Percentiles rank a stretch among this genome's conserved stretches.
Evolutionary conservation across 2,113 vertebrate species (phyloP).

Genomic region (Hirundichthys speculiger): DNA sequence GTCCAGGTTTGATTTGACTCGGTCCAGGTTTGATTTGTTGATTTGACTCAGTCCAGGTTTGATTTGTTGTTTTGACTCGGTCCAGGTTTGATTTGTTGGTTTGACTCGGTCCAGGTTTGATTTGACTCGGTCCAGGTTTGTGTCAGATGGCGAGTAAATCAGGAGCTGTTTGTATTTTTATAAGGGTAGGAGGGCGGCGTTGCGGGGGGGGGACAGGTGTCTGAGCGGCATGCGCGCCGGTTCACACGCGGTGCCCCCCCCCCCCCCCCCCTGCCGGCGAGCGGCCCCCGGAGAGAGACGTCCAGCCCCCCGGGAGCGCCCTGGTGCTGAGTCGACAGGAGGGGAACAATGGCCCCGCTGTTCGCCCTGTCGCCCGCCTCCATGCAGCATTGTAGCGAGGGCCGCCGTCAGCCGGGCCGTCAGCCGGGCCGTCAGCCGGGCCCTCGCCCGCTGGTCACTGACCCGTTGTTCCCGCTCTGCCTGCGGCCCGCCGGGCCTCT

Average conservation of each 20-base stretch:
- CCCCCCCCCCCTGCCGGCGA: too few species aligned
- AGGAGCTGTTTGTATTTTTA: background rate
- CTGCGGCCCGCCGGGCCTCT: slow-evolving; percentile 60
- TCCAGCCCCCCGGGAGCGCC: slow-evolving; percentile 50
- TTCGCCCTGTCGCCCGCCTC: slow-evolving; percentile 58
- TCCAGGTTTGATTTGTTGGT: too few species aligned
- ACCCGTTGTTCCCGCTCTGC: slow-evolving; percentile 58
- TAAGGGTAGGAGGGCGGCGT: background rate
- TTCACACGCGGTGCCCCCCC: too few species aligned
- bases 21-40: too few species aligned
- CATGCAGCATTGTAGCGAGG: slow-evolving; percentile 54
- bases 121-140: slow-evolving; percentile 23
- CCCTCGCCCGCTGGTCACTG: slow-evolving; percentile 62
- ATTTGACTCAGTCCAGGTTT: too few species aligned
- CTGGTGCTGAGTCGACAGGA: slow-evolving; percentile 62
- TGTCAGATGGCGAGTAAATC: slow-evolving; percentile 35
- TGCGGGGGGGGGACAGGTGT: background rate
- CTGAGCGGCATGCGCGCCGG: background rate
- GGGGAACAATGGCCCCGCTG: slow-evolving; percentile 71
- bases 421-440: slow-evolving; percentile 53
- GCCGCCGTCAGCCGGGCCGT: slow-evolving; percentile 45
- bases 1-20: too few species aligned
- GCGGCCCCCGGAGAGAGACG: slow-evolving; percentile 41
- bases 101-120: too few species aligned
- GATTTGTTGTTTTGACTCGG: too few species aligned